Conservation (phyloP, 2,888 invertebrate genomes). For the Acleris literana region DNA sequence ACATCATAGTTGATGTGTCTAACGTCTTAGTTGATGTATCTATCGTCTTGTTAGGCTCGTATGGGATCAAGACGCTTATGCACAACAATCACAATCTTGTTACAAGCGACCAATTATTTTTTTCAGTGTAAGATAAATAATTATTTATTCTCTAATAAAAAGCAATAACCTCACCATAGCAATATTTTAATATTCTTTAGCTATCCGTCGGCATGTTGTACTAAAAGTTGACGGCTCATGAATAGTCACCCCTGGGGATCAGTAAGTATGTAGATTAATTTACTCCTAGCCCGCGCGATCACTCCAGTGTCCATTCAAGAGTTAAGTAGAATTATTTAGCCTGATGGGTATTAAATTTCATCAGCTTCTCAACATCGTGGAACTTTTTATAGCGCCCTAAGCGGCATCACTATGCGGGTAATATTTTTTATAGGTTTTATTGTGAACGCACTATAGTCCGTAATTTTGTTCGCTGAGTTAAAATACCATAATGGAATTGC, state of each 20-base stretch:
- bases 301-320: slow-evolving; percentile 2
- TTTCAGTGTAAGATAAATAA: no score
- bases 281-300: background rate
- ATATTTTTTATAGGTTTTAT: background rate
- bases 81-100: no score
- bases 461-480: background rate
- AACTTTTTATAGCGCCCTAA: slow-evolving; percentile 5
- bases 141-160: no score
- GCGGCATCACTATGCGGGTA: background rate
- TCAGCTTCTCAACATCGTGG: background rate
- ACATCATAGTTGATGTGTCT: no score
- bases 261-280: slow-evolving; percentile 14
- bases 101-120: no score
- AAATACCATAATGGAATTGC: background rate
- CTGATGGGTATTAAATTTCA: slow-evolving; percentile 7
- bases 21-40: no score
- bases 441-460: background rate
- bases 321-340: slow-evolving; percentile 14
- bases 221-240: background rate
- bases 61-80: no score
- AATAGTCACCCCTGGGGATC: slow-evolving; percentile 1
- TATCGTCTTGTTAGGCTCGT: no score
- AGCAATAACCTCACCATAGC: background rate
- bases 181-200: background rate
- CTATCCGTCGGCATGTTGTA: background rate